These are phyloP conservation scores for Habroteleia sp. DNA, from an alignment of 2,888 invertebrate genomes.

Conservation along the genomic window DNA sequence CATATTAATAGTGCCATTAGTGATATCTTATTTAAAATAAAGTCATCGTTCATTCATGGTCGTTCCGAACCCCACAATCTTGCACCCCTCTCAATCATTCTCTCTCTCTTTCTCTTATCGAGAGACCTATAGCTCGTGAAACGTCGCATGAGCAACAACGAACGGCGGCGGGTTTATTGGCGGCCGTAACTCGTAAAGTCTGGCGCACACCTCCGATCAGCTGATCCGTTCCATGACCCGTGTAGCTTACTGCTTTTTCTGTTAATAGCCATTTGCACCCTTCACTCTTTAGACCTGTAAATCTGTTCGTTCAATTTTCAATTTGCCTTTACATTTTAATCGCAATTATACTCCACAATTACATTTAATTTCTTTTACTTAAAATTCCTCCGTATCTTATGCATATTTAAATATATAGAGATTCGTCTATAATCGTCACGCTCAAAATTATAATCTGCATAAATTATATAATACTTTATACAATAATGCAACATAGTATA, in stretches of 20 bases:
- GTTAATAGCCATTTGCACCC: conserved; percentile 55
- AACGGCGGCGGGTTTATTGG: conserved; percentile 80
- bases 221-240: conserved; percentile 81
- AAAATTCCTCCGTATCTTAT: no score
- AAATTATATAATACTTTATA: no score
- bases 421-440: no score
- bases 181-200: conserved; percentile 81
- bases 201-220: conserved; percentile 81
- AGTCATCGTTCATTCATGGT: conserved; percentile 74
- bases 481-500: no score
- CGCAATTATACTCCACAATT: no score
- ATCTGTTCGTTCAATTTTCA: conserved; percentile 37
- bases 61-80: conserved; percentile 67
- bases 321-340: conserved; percentile 4
- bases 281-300: conserved; percentile 32
- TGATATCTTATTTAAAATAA: conserved; percentile 47
- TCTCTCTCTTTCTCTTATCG: conserved; percentile 55
- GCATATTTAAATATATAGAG: no score
- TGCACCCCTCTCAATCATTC: conserved; percentile 65
- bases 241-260: conserved; percentile 68
- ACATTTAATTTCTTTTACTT: no score
- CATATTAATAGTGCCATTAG: background rate
- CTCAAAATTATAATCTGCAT: no score
- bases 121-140: conserved; percentile 72
- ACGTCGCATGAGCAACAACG: conserved; percentile 78